Conservation (phyloP, 1,140 invertebrate species). For the Caenorhabditis tropicalis region DNA sequence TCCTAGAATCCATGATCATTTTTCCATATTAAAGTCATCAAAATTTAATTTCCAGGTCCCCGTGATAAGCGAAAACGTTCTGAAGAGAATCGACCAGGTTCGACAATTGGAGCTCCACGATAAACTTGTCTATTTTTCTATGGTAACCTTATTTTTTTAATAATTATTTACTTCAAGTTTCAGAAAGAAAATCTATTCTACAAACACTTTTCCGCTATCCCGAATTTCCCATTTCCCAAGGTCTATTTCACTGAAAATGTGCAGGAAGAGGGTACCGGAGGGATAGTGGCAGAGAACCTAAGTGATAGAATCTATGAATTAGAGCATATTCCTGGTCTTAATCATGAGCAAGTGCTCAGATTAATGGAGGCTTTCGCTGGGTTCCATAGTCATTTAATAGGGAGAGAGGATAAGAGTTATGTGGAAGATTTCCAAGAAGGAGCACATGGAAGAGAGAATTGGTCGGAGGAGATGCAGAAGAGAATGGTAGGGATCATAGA, state of each 20-base stretch:
- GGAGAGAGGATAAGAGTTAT: conserved; percentile 7
- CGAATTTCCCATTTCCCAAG: conserved; percentile 13
- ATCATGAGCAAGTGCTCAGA: background rate
- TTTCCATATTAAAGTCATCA: too few relatives aligned
- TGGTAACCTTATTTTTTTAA: background rate
- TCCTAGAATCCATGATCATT: too few relatives aligned
- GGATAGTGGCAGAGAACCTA: background rate
- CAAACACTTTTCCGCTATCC: background rate
- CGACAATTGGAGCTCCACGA: background rate
- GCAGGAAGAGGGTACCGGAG: background rate
- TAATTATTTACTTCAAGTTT: background rate
- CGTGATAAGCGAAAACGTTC: background rate
- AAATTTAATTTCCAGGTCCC: background rate
- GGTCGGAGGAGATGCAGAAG: background rate
- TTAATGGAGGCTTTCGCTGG: background rate
- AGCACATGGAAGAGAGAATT: background rate
- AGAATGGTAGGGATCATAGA: background rate
- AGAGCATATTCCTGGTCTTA: background rate
- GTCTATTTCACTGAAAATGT: conserved; percentile 13
- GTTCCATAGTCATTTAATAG: conserved; percentile 1
- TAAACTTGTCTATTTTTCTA: background rate
- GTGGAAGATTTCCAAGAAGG: background rate
- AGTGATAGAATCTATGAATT: background rate
- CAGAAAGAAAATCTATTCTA: conserved; percentile 31
- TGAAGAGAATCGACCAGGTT: background rate